Conservation (phyloP, 2,113 vertebrate species). For the Willisornis vidua region DNA sequence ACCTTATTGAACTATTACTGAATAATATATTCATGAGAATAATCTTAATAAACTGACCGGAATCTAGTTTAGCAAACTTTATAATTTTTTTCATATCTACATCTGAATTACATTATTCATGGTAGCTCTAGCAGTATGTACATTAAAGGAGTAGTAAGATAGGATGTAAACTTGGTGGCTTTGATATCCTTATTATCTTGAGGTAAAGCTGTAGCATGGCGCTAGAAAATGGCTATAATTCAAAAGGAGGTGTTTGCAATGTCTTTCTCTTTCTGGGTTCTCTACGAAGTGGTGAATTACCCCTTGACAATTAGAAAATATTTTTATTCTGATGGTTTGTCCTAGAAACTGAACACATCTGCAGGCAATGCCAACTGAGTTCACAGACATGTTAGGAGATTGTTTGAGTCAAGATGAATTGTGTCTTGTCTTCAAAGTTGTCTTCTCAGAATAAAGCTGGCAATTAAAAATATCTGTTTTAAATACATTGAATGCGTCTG, state of each 20-base stretch:
- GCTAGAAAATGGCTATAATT: background rate
- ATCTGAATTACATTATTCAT: background rate
- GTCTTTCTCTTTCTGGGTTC: background rate
- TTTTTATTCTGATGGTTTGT: background rate
- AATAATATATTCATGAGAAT: background rate
- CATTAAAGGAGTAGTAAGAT: background rate
- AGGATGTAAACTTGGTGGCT: background rate
- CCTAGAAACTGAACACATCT: background rate
- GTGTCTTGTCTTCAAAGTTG: background rate
- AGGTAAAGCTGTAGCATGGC: background rate
- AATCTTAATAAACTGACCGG: background rate
- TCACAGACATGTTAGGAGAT: background rate
- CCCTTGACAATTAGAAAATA: background rate
- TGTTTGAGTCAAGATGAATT: background rate
- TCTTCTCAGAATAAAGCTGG: background rate
- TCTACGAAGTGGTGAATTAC: background rate
- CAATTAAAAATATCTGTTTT: background rate
- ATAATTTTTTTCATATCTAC: background rate
- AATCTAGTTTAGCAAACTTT: background rate
- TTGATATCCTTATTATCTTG: background rate
- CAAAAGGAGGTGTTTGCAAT: background rate
- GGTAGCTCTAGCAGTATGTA: background rate
- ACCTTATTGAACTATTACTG: background rate
- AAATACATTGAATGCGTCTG: background rate
- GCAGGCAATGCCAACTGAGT: background rate